A percentile compares a stretch with the other conserved stretches of the same genome.
phyloP scores from a whole-genome alignment of 1,140 invertebrate species.

The Drosophila sproati region DNA sequence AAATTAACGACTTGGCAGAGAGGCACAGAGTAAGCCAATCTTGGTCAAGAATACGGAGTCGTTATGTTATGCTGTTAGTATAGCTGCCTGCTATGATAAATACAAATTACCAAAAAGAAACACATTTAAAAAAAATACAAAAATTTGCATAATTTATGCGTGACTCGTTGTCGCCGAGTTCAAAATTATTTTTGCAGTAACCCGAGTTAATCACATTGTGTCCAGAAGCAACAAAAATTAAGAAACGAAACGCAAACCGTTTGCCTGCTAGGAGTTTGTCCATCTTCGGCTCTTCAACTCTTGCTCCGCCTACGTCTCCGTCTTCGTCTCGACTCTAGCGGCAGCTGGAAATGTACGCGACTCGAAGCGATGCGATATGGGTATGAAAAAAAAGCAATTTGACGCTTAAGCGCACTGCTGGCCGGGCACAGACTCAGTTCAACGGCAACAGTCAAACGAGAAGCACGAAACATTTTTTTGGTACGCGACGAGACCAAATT shows the following conservation, averaged over 20 bases:
- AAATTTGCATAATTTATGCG: slow-evolving; percentile 77
- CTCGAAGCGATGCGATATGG: slow-evolving; percentile 11
- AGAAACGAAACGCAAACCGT: slow-evolving; percentile 24
- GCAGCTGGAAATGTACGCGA: not conserved
- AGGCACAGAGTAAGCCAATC: slow-evolving; percentile 36
- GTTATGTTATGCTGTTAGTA: slow-evolving; percentile 4
- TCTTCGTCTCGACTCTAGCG: not conserved
- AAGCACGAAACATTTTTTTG: slow-evolving; percentile 64
- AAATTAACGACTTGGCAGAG: slow-evolving; percentile 39
- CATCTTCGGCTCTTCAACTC: slow-evolving; percentile 1
- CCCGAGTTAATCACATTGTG: not conserved
- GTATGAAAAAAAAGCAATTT: slow-evolving; percentile 67
- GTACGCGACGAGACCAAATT: slow-evolving; percentile 34
- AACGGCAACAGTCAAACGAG: slow-evolving; percentile 76
- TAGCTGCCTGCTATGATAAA: slow-evolving; percentile 18
- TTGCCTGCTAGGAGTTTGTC: slow-evolving; percentile 28
- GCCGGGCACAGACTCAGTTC: slow-evolving; percentile 77
- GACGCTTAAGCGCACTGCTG: slow-evolving; percentile 78
- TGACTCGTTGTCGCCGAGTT: slow-evolving; percentile 37
- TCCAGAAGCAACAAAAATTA: slow-evolving; percentile 18
- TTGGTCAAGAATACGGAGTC: slow-evolving; percentile 54
- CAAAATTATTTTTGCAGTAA: slow-evolving; percentile 50
- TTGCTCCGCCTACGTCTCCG: not conserved
- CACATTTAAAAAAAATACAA: slow-evolving; percentile 10
- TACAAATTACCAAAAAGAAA: slow-evolving; percentile 42